These are phyloP conservation scores for Leptonema lineaticorne DNA, from an alignment of 1,140 invertebrate species.

Conservation along the genomic window DNA sequence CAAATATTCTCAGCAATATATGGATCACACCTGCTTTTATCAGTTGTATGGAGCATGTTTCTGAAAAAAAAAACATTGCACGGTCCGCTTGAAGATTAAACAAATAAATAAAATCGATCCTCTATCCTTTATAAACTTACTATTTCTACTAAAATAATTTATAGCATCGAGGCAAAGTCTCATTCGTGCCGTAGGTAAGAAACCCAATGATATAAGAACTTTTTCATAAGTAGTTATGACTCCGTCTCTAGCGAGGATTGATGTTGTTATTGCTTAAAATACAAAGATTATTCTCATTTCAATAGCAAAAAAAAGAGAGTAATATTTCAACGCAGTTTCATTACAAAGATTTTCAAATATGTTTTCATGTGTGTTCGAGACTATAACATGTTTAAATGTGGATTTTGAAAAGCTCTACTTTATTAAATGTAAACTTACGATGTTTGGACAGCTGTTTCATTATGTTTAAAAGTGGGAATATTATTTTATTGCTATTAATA, in stretches of 20 bases:
- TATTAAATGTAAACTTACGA: conserved; percentile 53
- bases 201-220: conserved; percentile 62
- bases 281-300: conserved; percentile 25
- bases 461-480: conserved; percentile 63
- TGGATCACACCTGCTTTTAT: conserved; percentile 61
- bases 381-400: too few relatives aligned
- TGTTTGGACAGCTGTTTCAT: conserved; percentile 65
- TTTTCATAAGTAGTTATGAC: conserved; percentile 63
- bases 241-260: conserved; percentile 64
- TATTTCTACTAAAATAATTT: conserved; percentile 65
- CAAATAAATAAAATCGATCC: neutral
- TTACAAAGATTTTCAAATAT: neutral
- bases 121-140: conserved; percentile 47
- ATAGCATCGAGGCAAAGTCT: conserved; percentile 64
- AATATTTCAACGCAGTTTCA: neutral
- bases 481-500: conserved; percentile 60
- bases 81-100: neutral
- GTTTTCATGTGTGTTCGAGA: too few relatives aligned
- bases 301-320: neutral
- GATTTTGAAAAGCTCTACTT: too few relatives aligned
- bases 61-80: conserved; percentile 46
- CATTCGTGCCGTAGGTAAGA: conserved; percentile 63
- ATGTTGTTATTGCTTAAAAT: conserved; percentile 59
- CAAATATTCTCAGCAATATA: conserved; percentile 62
- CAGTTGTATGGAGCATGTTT: conserved; percentile 62